Base-by-base conservation (phyloP, 2,797 vertebrate genomes). In the Crenuchus spilurus region DNA sequence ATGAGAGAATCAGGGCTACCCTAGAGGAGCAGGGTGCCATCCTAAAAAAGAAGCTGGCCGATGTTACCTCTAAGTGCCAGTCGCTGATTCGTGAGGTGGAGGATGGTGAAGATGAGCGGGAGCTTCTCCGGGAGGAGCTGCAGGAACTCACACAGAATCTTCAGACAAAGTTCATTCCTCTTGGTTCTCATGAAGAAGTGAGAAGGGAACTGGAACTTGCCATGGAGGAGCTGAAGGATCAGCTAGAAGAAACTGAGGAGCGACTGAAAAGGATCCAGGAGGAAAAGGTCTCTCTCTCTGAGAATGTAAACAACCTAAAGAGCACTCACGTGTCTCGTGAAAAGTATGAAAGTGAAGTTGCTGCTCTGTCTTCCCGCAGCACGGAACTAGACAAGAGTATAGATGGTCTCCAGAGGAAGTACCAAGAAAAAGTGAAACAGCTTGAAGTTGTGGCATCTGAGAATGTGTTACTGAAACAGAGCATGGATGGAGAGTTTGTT, bases 201-300 rank as follows among this genome's bases (percentile, higher is more conserved):
- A 94, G 92, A 82, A 93, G 83, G 79, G 85, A 91, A 30, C 93
- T 93, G 49, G 90, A 91, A 0, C 68, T 72, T 0, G 84, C 90
- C 7, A 77, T 96, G 31, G 93, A 93, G 67, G 94, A 96, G 37
- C 87, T 98, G 72, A 94, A 93, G 78, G 93, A 92, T 83, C 94
- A 94, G 86, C 89, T 99, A 24, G 88, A 90, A 9, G 95, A 98
- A 39, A 92, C 92, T 73, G 94, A 95, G 78, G 88, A 88, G 2
- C 95, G 96, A 80, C 82, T 92, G 5, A 92, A 92, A 42, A 92
- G 87, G 81, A 75, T 98, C 61, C 86, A 91, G 65, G 78, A 73
- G 0, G 96, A 99, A 82, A 95, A 88, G 30, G 83, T 76, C 2
- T 77, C 49, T 0, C 84, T 97, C 68, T 90, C 82, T 64, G 91